Evolutionary conservation across 2,797 vertebrate genomes (phyloP).

Genomic region (Bradypodion pumilum): DNA sequence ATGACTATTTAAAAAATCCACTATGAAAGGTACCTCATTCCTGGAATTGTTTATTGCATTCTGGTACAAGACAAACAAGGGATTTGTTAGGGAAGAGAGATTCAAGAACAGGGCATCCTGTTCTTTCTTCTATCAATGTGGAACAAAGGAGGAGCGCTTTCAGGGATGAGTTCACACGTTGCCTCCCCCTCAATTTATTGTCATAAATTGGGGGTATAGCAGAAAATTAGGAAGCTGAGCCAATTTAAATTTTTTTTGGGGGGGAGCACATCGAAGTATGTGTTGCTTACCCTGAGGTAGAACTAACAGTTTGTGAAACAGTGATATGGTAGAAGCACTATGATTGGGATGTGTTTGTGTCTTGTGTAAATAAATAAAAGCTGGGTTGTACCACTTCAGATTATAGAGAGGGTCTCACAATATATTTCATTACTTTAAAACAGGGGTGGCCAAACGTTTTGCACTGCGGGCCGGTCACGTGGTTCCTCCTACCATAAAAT

Average conservation of each 20-base stretch:
- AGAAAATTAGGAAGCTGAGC: too few species aligned
- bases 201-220: too few species aligned
- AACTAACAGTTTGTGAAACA: too few species aligned
- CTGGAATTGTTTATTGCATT: background rate
- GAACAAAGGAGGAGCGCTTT: background rate
- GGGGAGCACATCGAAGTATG: too few species aligned
- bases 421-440: background rate
- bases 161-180: background rate
- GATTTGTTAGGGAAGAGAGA: background rate
- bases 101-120: background rate
- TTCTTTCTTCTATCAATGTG: background rate
- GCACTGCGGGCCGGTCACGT: too few species aligned
- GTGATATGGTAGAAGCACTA: too few species aligned
- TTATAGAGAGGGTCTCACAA: background rate
- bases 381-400: background rate
- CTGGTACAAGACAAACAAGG: conserved; percentile 13
- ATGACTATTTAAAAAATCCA: background rate
- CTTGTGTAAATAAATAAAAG: background rate
- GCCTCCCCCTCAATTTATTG: too few species aligned
- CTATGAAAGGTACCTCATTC: background rate
- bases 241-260: too few species aligned
- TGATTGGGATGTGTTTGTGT: too few species aligned
- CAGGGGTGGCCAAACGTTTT: too few species aligned
- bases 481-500: too few species aligned
- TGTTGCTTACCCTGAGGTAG: too few species aligned